These are phyloP conservation scores for Spheniscus mendiculus DNA, from an alignment of 2,113 vertebrate genomes.

Conservation along the genomic window DNA sequence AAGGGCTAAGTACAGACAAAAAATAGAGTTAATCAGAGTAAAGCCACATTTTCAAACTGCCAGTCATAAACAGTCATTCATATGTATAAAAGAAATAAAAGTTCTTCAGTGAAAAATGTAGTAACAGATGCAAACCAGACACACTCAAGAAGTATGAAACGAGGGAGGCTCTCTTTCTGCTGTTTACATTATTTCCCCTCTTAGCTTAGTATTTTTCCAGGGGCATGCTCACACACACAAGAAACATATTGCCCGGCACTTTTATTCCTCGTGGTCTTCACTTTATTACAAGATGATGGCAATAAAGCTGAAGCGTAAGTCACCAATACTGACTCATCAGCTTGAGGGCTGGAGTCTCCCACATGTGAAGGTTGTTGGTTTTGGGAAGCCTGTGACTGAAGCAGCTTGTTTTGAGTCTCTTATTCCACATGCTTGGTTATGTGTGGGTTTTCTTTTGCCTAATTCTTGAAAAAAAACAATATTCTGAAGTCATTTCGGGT, in stretches of 20 bases:
- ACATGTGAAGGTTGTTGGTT: neutral
- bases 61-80: neutral
- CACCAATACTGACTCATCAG: neutral
- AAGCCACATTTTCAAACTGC: constrained; percentile 34
- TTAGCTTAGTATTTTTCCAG: constrained; percentile 46
- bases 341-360: neutral
- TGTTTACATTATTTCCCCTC: constrained; percentile 19
- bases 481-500: neutral
- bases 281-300: neutral
- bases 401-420: neutral
- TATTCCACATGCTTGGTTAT: neutral
- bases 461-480: neutral
- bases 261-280: neutral
- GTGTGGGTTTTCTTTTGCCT: neutral
- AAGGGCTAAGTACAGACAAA: neutral
- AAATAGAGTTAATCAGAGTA: neutral
- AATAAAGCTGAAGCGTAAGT: constrained; percentile 24
- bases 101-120: neutral
- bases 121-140: constrained; percentile 46
- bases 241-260: neutral
- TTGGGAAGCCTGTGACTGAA: neutral
- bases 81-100: constrained; percentile 1
- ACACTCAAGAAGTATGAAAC: neutral
- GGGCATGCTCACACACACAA: neutral
- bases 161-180: constrained; percentile 47